Conservation (phyloP, 1,140 invertebrate genomes). For the Macrobrachium rosenbergii region DNA sequence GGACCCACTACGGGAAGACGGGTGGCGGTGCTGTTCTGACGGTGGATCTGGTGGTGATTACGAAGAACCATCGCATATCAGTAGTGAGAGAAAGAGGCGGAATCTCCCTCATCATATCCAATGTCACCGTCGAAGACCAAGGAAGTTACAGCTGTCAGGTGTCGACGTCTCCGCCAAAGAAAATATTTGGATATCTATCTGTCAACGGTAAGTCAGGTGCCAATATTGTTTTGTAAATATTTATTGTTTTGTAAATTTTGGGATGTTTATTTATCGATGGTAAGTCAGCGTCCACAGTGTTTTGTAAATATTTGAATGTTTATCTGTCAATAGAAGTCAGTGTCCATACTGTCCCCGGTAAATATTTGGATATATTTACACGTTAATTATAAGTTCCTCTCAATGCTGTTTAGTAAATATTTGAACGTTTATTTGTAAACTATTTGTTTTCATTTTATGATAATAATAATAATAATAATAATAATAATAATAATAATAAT, state of each 20-base stretch:
- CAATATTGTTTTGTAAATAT: neutral
- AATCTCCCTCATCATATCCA: conserved; percentile 34
- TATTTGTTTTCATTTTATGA: no score
- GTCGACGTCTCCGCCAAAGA: conserved; percentile 25
- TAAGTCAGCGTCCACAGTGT: neutral
- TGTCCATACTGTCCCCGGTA: no score
- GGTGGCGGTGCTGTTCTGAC: conserved; percentile 33
- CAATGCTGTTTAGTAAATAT: no score
- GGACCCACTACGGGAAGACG: conserved; percentile 33
- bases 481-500: no score
- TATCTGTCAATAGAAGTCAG: no score
- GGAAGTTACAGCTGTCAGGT: conserved; percentile 42
- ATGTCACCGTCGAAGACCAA: conserved; percentile 41
- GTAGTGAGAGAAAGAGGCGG: conserved; percentile 31
- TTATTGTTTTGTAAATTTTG: neutral
- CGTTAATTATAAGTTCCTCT: no score
- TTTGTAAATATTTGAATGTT: no score
- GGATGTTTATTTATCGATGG: no score
- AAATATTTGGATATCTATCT: conserved; percentile 25
- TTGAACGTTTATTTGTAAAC: no score
- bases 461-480: no score
- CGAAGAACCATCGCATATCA: conserved; percentile 38
- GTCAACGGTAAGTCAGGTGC: conserved; percentile 32
- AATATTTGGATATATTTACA: no score
- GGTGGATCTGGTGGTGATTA: conserved; percentile 38